Base-by-base conservation (phyloP, 2,888 invertebrate species). In the Troglohyphantes excavatus region DNA sequence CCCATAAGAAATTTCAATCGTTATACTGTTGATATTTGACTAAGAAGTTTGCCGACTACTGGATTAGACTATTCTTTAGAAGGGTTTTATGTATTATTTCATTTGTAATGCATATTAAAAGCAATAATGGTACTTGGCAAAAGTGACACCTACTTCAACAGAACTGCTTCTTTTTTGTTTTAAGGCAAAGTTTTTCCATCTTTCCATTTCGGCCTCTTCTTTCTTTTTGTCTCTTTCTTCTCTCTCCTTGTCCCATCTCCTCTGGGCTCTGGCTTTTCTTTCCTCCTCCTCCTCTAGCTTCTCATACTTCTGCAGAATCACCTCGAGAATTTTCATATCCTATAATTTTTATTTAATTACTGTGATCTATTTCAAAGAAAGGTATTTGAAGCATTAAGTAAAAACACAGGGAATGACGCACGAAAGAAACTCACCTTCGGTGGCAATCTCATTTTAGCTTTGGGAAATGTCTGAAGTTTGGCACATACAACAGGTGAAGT, bases 271-370 rank as follows among this genome's bases (percentile, higher is more conserved):
- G 19, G 92, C 91, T 68, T 92, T 92, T 85, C 92, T 92, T 43
- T 92, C 92, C 85, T 93, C 93, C 33, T 93, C 92, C 89, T 92
- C 92, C 75, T 93, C 92, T 91, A 92, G 63, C n/a, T 87, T 86
- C 68, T 90, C 90, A 78, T 90, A 90, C 82, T 90, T 90, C 86
- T 90, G 90, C 9, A 90, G 90, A 83, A 90, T 90, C 78, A 90
- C 82, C 81, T 90, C 90, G 78, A 90, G 90, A 79, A 90, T 90
- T 90, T 90, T 90, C 87, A 90, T 87, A 87, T 90, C 90, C 90
- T 90, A 81, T 26, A 76, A 82, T 29, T 90, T 88, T 83, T 53
- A 43, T 46, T 53, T 21, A 65, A 65, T 87, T 79, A 79, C 72
- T 72, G 23, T 68, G 43, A 79, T 79, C 86, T 84, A 76, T n/a